A percentile compares a stretch with the other conserved stretches of the same genome.
Conservation (phyloP, 2,113 vertebrate species). For the Thunnus maccoyii region DNA sequence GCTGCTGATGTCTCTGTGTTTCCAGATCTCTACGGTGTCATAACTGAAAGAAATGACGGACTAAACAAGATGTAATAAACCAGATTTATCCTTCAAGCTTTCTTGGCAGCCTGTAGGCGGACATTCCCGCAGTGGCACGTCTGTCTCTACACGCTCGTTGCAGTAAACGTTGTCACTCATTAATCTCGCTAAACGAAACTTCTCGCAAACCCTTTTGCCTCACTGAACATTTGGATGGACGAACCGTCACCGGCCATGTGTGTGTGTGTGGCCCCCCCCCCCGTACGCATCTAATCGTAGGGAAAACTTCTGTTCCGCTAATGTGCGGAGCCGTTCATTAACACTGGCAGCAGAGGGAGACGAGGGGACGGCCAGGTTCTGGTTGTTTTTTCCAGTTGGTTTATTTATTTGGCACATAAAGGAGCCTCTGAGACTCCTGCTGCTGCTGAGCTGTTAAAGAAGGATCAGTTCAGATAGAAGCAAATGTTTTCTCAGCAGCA, state of each 20-base stretch:
- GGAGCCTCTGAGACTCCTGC: neutral
- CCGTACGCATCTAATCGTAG: too few species aligned
- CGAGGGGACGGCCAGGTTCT: neutral
- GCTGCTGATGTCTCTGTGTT: too few species aligned
- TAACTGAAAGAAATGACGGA: too few species aligned
- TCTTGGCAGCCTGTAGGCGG: too few species aligned
- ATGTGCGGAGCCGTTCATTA: too few species aligned
- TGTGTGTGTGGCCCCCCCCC: neutral
- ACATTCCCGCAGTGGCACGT: neutral
- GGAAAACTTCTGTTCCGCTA: too few species aligned
- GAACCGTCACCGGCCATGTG: neutral
- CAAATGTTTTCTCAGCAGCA: conserved; percentile 16
- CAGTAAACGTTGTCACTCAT: neutral
- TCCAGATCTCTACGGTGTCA: too few species aligned
- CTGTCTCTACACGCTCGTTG: neutral
- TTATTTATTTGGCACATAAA: conserved; percentile 5
- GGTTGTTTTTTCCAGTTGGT: neutral
- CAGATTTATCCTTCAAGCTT: neutral
- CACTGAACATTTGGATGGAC: conserved; percentile 14
- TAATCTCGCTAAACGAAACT: neutral
- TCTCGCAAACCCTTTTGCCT: neutral
- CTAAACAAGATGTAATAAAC: neutral
- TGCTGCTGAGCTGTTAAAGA: neutral
- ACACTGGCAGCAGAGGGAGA: neutral
- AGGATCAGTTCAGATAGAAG: conserved; percentile 5